Percentiles rank a stretch among this genome's conserved stretches.
Conservation (phyloP, 2,113 vertebrate genomes). For the Serinus canaria region DNA sequence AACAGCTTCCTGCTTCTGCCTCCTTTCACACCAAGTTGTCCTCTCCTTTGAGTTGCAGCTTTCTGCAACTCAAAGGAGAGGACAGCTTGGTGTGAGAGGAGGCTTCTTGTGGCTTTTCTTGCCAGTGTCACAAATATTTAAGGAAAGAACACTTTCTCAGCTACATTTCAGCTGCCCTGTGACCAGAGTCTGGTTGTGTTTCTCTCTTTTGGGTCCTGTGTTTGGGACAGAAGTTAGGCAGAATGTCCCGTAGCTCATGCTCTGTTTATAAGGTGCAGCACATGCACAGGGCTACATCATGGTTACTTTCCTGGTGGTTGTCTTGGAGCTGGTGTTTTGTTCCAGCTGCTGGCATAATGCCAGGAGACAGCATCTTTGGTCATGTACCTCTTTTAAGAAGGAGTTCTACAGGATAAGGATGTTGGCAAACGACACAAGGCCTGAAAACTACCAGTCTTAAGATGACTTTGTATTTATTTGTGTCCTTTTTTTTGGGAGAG, state of each 20-base stretch:
- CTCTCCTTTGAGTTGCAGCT: not conserved
- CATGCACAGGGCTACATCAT: not conserved
- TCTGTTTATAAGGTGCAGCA: not conserved
- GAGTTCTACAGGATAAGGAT: not conserved
- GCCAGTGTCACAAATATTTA: not conserved
- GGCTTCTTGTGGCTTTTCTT: not conserved
- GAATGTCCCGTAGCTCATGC: accelerated
- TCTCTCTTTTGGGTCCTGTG: not conserved
- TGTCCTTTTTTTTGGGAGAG: not conserved
- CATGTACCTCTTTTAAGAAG: not conserved
- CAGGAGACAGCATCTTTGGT: not conserved
- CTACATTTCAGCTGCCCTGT: not conserved
- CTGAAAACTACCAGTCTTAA: not conserved
- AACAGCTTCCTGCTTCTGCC: not conserved
- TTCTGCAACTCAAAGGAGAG: not conserved
- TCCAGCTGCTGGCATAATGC: not conserved
- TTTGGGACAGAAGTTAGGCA: not conserved
- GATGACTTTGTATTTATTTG: not conserved
- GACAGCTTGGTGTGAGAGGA: too few relatives aligned
- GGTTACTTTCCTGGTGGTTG: not conserved
- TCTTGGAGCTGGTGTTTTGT: not conserved
- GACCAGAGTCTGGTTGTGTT: not conserved
- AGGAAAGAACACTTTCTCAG: not conserved
- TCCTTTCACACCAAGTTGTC: not conserved
- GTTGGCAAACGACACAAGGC: not conserved